These are phyloP conservation scores for Dolichopus griseipennis DNA, from an alignment of 2,888 invertebrate genomes.

Conservation along the genomic window DNA sequence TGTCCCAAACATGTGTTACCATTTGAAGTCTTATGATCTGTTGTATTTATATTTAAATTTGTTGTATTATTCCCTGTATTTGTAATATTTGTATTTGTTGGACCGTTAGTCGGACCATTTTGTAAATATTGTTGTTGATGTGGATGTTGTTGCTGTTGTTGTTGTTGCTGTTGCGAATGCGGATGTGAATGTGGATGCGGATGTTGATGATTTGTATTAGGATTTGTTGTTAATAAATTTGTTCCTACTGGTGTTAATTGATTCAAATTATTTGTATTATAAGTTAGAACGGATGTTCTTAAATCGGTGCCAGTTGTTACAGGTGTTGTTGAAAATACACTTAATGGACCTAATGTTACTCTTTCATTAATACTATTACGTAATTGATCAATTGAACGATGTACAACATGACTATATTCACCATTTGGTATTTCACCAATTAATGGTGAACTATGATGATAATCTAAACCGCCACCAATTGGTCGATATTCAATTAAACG, in stretches of 20 bases:
- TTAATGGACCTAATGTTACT: conserved; percentile 49
- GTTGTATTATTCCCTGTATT: conserved; percentile 10
- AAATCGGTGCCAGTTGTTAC: conserved; percentile 27
- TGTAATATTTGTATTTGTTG: background rate
- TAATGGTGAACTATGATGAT: conserved; percentile 55
- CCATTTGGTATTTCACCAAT: conserved; percentile 59
- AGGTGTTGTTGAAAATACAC: conserved; percentile 40
- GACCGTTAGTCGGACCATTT: background rate
- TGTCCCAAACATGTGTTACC: conserved; percentile 2
- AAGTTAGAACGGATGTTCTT: conserved; percentile 38
- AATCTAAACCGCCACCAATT: conserved; percentile 53
- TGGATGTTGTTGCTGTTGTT: conserved; percentile 4
- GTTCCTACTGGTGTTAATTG: background rate
- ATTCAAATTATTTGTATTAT: conserved; percentile 20
- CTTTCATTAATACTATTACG: conserved; percentile 51
- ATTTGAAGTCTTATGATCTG: conserved; percentile 7
- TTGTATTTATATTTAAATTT: conserved; percentile 3
- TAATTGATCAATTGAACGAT: conserved; percentile 57
- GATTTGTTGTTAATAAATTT: conserved; percentile 10
- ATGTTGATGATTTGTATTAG: conserved; percentile 15
- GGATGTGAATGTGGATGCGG: no score
- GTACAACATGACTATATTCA: conserved; percentile 56
- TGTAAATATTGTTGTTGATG: conserved; percentile 12
- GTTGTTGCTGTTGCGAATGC: background rate
- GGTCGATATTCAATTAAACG: conserved; percentile 51